These are phyloP conservation scores for Agrochola macilenta DNA, from an alignment of 2,888 invertebrate genomes.

Conservation along the genomic window DNA sequence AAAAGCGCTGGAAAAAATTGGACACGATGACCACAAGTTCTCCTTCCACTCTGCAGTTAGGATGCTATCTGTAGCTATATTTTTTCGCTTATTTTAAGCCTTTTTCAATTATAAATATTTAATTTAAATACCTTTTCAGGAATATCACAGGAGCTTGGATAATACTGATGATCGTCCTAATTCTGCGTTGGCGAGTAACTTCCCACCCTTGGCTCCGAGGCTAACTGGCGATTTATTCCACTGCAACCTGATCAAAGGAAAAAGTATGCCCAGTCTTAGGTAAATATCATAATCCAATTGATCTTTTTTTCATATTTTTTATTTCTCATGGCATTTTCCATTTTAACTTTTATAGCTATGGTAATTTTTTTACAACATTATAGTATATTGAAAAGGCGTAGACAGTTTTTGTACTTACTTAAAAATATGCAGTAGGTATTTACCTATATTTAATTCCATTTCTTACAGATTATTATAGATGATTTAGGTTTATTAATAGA, in stretches of 20 bases:
- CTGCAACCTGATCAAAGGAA: slow-evolving; percentile 96
- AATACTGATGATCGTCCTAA: slow-evolving; percentile 94
- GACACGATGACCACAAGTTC: slow-evolving; percentile 93
- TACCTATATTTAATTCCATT: slow-evolving; percentile 38
- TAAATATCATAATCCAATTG: slow-evolving; percentile 81
- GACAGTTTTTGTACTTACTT: slow-evolving; percentile 49
- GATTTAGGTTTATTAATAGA: slow-evolving; percentile 56
- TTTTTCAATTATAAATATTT: slow-evolving; percentile 33
- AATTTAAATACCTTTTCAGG: slow-evolving; percentile 87
- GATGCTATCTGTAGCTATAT: slow-evolving; percentile 92
- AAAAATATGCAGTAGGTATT: slow-evolving; percentile 36
- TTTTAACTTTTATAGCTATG: slow-evolving; percentile 52
- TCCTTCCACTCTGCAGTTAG: slow-evolving; percentile 89
- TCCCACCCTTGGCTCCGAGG: slow-evolving; percentile 90
- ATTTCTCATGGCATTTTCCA: slow-evolving; percentile 59
- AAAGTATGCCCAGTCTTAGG: slow-evolving; percentile 99
- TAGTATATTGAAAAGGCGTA: slow-evolving; percentile 44
- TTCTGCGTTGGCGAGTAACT: slow-evolving; percentile 93
- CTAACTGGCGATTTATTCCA: slow-evolving; percentile 88
- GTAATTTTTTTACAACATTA: slow-evolving; percentile 42
- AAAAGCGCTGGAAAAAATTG: slow-evolving; percentile 97
- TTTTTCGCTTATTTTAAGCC: slow-evolving; percentile 67
- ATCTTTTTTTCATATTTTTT: slow-evolving; percentile 33
- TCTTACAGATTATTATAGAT: slow-evolving; percentile 51
- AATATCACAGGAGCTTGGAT: slow-evolving; percentile 95